Evolutionary conservation across 1,140 invertebrate species (phyloP).

Genomic region (Conopomorpha cramerella): DNA sequence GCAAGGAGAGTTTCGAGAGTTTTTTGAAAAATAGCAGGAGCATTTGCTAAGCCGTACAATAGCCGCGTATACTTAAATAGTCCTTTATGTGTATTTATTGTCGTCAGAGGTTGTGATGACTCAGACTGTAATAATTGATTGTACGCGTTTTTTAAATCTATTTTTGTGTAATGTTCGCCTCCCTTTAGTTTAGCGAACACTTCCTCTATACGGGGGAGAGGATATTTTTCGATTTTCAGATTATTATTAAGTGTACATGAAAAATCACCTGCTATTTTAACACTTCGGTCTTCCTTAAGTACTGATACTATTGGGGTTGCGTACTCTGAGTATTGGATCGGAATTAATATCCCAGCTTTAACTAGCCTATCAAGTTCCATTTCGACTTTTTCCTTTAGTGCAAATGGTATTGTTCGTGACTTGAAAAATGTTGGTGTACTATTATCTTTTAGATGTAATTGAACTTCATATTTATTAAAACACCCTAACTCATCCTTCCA

Average conservation of each 20-base stretch:
- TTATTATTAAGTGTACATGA: conserved; percentile 1
- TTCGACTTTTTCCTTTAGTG: neutral
- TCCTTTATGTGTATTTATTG: neutral
- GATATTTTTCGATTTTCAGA: neutral
- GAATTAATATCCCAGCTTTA: neutral
- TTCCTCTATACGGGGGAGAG: conserved; percentile 1
- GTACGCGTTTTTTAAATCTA: conserved; percentile 1
- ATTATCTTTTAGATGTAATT: neutral
- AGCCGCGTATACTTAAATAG: neutral
- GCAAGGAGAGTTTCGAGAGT: neutral
- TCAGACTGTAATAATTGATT: neutral
- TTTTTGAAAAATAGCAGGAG: conserved; percentile 1
- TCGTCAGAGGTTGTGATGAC: neutral
- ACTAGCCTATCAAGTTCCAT: neutral
- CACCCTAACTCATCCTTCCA: neutral
- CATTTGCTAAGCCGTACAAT: neutral
- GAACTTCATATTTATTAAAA: neutral
- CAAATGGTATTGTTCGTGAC: neutral
- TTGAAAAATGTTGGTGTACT: neutral
- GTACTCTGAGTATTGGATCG: neutral
- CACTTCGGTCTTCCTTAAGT: neutral
- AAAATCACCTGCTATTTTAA: conserved; percentile 1
- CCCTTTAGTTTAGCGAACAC: conserved; percentile 1
- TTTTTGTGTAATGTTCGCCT: neutral
- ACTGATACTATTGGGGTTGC: conserved; percentile 1